phyloP scores from a whole-genome alignment of 2,888 invertebrate genomes.

The Heteromurus nitidus region DNA sequence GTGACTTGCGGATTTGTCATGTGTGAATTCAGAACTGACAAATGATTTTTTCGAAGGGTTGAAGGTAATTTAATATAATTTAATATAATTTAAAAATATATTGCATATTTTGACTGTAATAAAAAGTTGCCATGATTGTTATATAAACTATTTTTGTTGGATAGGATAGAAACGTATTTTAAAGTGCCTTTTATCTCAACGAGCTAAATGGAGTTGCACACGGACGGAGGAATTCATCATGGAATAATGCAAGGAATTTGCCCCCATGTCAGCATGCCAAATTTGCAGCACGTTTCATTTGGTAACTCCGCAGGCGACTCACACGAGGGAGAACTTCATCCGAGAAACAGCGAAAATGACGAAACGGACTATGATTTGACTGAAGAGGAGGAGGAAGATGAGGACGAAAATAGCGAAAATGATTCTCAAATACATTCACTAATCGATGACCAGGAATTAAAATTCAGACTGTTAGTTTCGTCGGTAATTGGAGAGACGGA shows the following conservation, averaged over 20 bases:
- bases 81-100: no score
- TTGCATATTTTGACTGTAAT: no score
- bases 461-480: slow-evolving; percentile 52
- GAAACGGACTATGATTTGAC: slow-evolving; percentile 33
- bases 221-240: slow-evolving; percentile 12
- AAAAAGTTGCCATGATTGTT: no score
- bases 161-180: no score
- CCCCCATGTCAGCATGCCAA: background rate
- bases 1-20: no score
- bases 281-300: slow-evolving; percentile 8
- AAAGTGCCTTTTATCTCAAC: no score
- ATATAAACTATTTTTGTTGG: no score
- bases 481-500: slow-evolving; percentile 61
- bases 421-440: slow-evolving; percentile 63
- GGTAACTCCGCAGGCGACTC: slow-evolving; percentile 5
- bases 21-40: no score
- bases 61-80: no score
- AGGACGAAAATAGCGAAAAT: slow-evolving; percentile 44
- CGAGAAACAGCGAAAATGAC: slow-evolving; percentile 23
- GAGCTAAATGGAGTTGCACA: slow-evolving; percentile 23
- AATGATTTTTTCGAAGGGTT: no score
- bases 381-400: slow-evolving; percentile 40
- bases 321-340: background rate
- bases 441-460: slow-evolving; percentile 59
- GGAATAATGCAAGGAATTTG: background rate